A percentile compares a stretch with the other conserved stretches of the same genome.
Evolutionary conservation across 2,888 invertebrate species (phyloP).

Genomic region (Heliconius ismenius): DNA sequence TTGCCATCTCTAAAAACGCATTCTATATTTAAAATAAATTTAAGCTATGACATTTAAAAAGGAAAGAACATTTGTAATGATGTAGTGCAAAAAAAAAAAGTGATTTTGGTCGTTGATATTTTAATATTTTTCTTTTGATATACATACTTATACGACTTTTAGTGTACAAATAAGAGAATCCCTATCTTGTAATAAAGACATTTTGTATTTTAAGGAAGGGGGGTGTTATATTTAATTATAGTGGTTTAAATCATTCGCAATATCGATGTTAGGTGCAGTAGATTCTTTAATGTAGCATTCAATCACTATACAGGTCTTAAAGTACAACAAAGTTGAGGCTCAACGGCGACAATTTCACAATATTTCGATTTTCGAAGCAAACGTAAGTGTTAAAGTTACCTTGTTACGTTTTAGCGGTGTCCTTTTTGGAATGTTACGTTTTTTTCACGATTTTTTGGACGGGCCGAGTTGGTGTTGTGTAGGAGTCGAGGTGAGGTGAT

Average conservation of each 20-base stretch:
- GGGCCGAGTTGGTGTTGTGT: slow-evolving; percentile 38
- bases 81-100: slow-evolving; percentile 56
- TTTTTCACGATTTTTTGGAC: slow-evolving; percentile 31
- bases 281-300: slow-evolving; percentile 57
- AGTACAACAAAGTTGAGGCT: slow-evolving; percentile 75
- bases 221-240: slow-evolving; percentile 42
- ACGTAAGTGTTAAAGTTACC: slow-evolving; percentile 68
- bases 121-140: slow-evolving; percentile 33
- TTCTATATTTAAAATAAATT: slow-evolving; percentile 1
- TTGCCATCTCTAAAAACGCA: neutral
- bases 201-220: slow-evolving; percentile 12
- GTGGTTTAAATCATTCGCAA: slow-evolving; percentile 52
- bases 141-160: slow-evolving; percentile 30
- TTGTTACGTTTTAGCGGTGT: slow-evolving; percentile 61
- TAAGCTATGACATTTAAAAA: neutral
- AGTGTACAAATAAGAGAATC: slow-evolving; percentile 8
- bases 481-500: slow-evolving; percentile 55
- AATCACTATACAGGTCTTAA: slow-evolving; percentile 65
- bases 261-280: slow-evolving; percentile 70
- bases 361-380: neutral
- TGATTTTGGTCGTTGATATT: slow-evolving; percentile 52
- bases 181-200: slow-evolving; percentile 27
- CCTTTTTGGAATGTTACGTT: slow-evolving; percentile 56
- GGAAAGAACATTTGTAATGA: neutral
- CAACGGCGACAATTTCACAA: slow-evolving; percentile 46